phyloP scores from a whole-genome alignment of 1,140 invertebrate species.

The Drosophila fuyamai region DNA sequence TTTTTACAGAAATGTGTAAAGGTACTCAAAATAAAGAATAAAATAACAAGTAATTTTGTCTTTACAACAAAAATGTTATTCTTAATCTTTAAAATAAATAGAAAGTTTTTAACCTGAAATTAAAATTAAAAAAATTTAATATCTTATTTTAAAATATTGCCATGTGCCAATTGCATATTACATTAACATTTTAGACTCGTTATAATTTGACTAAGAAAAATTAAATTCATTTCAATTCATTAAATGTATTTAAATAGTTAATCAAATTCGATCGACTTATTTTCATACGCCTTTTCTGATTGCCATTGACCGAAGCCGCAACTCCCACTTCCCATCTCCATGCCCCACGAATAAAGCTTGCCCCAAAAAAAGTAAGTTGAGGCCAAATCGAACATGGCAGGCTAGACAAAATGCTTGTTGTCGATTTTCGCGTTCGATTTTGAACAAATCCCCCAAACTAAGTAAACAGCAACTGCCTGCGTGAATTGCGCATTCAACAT shows the following conservation, averaged over 20 bases:
- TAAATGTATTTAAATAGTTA: conserved; percentile 3
- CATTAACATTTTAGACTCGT: too few species aligned
- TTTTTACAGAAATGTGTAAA: too few species aligned
- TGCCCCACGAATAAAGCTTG: neutral
- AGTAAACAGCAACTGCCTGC: conserved; percentile 36
- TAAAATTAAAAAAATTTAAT: too few species aligned
- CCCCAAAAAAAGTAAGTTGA: conserved; percentile 32
- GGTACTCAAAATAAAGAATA: too few species aligned
- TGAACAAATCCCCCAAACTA: conserved; percentile 30
- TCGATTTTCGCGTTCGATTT: conserved; percentile 49
- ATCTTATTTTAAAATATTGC: too few species aligned
- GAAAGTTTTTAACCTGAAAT: too few species aligned
- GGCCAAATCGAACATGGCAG: conserved; percentile 69
- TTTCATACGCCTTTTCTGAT: conserved; percentile 16
- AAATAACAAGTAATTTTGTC: too few species aligned
- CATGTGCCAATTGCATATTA: too few species aligned
- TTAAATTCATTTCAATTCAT: too few species aligned
- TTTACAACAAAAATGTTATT: too few species aligned
- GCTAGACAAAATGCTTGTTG: conserved; percentile 75
- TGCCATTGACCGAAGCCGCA: conserved; percentile 31
- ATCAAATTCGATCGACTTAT: conserved; percentile 22
- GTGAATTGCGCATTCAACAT: conserved; percentile 70
- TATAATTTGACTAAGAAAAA: too few species aligned
- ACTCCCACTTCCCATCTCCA: conserved; percentile 7
- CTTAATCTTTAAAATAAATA: too few species aligned